Evolutionary conservation across 2,113 vertebrate genomes (phyloP), one percentile per base, ranked within the genome.

Genomic region (Phalacrocorax aristotelis): DNA sequence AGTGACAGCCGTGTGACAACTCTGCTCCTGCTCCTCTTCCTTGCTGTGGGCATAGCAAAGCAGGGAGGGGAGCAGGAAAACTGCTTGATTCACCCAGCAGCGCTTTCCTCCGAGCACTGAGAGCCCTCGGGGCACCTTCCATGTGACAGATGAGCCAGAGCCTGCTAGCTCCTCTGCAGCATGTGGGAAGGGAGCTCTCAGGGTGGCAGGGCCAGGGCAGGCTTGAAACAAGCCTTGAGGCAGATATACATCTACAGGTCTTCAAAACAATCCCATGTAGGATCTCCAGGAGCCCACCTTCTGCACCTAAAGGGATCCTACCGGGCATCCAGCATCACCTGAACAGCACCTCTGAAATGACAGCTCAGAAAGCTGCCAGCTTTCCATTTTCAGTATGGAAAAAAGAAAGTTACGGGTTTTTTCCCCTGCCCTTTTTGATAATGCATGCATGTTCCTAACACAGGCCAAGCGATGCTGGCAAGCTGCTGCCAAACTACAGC

Each of bases 21-120:
- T 64, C 81, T 51, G 61, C 75, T 85, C 22, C 61, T 54, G 30
- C 51, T 97, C 96, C 78, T 97, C 95, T 97, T 97, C 87, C 95
- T 89, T 87, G 77, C 64, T 7, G 26, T 21, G 38, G 81, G 89
- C 58, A 26, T 16, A 57, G 95, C 72, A 62, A 74, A 85, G 89
- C 96, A 97, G 90, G 87, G 92, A 89, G 82, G 34, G 27, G 29
- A 54, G n/a, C 58, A 94, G 68, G 19, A 49, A 75, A 78, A 61
- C 76, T 65, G 64, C 91, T 96, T 91, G 58, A 75, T 96, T 92
- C 65, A 76, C 40, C 36, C 90, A 91, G 34, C 34, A 81, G 17
- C 6, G 2, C 80, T 65, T 55, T 58, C 32, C 55, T 64, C n/a
- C 3, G 0, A 22, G 69, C 57, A 61, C 19, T 3, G 4, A 52